Evolutionary conservation across 35 echinoderm and acorn worm genomes (phyloP).

Genomic region (Lytechinus variegatus): DNA sequence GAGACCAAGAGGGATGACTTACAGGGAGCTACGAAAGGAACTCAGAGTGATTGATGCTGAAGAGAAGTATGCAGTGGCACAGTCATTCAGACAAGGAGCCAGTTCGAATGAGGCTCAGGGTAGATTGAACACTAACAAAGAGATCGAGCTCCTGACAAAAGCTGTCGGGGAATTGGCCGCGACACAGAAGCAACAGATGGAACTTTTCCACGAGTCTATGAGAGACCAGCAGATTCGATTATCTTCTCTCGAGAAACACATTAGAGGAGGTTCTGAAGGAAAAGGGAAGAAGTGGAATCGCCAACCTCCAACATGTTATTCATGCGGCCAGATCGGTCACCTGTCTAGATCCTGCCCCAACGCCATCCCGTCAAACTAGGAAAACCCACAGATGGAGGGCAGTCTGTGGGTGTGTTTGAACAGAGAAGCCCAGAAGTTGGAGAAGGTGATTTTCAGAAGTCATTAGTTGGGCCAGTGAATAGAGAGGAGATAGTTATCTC

Average conservation of each 20-base stretch:
- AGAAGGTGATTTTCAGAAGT: not conserved
- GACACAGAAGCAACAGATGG: not conserved
- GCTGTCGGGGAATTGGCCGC: not conserved
- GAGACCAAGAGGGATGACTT: slow-evolving; percentile 1
- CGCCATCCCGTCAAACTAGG: not conserved
- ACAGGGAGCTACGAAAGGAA: not conserved
- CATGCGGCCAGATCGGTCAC: not conserved
- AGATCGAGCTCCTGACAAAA: not conserved
- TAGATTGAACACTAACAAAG: not conserved
- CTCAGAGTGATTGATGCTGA: not conserved
- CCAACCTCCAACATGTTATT: not conserved
- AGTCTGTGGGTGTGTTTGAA: not conserved
- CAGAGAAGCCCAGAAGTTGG: too few species aligned
- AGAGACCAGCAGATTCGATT: not conserved
- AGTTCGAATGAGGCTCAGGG: not conserved
- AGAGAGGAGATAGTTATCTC: not conserved
- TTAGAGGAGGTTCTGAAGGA: not conserved
- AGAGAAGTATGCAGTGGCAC: not conserved
- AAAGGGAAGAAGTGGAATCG: not conserved
- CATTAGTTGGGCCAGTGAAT: not conserved
- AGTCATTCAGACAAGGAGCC: not conserved
- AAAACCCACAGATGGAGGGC: not conserved
- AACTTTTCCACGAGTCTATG: not conserved
- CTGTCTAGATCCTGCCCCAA: not conserved
- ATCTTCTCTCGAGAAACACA: not conserved